These are phyloP conservation scores for Propithecus coquereli DNA, from an alignment of 2,113 vertebrate genomes.

Conservation along the genomic window DNA sequence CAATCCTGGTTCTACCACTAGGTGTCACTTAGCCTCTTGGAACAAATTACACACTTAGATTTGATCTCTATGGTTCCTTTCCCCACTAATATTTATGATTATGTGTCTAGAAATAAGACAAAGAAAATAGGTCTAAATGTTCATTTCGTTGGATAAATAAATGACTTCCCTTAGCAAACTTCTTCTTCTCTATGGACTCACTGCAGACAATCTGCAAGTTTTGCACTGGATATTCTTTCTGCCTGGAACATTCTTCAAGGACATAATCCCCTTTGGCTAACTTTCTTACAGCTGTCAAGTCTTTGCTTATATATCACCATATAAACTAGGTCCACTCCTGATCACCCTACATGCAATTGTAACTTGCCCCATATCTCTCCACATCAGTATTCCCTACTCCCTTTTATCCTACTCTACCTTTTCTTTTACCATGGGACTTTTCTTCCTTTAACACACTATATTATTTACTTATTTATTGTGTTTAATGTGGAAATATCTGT, in stretches of 20 bases:
- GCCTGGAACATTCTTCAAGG: background rate
- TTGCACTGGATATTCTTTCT: background rate
- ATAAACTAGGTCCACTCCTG: background rate
- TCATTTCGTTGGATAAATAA: background rate
- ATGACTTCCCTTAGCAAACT: background rate
- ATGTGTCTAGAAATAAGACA: background rate
- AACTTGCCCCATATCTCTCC: background rate
- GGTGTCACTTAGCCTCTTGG: constrained; percentile 17
- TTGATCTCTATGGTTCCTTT: background rate
- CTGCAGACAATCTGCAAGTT: background rate
- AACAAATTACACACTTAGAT: background rate
- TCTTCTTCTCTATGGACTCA: background rate
- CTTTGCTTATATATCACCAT: too few species aligned
- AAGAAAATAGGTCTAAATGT: background rate
- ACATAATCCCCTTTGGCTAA: background rate
- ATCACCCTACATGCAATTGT: background rate
- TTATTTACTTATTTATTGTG: background rate
- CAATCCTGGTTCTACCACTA: background rate
- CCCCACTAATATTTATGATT: background rate
- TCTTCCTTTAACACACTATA: background rate
- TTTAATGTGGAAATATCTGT: background rate
- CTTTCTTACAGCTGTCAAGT: background rate
- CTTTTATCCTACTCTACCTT: background rate
- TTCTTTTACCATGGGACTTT: background rate
- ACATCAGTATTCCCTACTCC: background rate